Evolutionary conservation across 2,888 invertebrate genomes (phyloP), one percentile per base, ranked within the genome.

Genomic region (Stramonita haemastoma): DNA sequence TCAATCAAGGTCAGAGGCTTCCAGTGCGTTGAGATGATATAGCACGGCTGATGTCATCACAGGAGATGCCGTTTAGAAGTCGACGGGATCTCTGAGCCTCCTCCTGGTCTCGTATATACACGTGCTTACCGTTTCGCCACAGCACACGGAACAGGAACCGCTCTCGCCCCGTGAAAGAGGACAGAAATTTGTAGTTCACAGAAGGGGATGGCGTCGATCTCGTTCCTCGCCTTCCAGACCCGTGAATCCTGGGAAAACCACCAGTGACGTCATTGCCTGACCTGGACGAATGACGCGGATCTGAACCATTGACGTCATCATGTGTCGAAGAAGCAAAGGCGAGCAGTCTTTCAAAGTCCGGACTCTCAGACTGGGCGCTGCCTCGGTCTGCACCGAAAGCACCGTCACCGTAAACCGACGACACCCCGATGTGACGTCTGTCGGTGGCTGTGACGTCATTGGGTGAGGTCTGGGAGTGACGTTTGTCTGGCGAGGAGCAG

Each of bases 81-180:
- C n/a, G 15, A 15, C 73, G 87, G 1, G 73, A 87, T 46, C 46
- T 34, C 19, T n/a, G 36, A 19, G 70, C 87, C 29, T 36, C 46
- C 13, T 4, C 13, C 73, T 87, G 73, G 46, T 87, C 73, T 4
- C 87, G 60, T 19, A 87, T 87, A 73, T 87, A 87, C 87, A 87
- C 73, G 1, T 66, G 46, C 29, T 73, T 36, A 17, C 87, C 87
- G 46, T 87, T 36, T 2, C 87, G 32, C 19, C 70, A 66, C 87
- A 70, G 2, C 13, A 77, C 87, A 15, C 87, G 87, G 60, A 87
- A 87, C 70, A 87, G 46, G n/a, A 87, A 87, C 70, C 73, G 70
- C 29, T 87, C 87, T 29, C 66, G 11, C 0, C 86, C 57, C 19
- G 86, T 22, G 22, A 34, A 57, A 17, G 29, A 46, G 8, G 73